Conservation (phyloP, 2,888 invertebrate species). For the Fragum fragum region DNA sequence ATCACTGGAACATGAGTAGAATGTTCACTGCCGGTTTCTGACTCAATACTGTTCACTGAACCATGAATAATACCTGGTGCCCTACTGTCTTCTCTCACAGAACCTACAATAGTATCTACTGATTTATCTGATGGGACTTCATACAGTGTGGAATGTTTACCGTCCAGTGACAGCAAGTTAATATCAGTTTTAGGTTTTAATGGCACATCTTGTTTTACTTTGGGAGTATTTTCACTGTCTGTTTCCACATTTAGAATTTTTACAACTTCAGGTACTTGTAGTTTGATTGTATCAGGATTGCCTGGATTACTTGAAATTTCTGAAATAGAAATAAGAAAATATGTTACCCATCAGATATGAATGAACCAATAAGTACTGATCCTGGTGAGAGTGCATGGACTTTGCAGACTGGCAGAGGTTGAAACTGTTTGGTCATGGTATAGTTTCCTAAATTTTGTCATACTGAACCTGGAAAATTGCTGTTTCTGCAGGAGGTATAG, state of each 20-base stretch:
- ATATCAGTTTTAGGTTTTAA: slow-evolving; percentile 19
- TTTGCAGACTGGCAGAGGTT: too few relatives aligned
- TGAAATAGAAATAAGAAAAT: not conserved
- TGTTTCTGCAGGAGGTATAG: too few relatives aligned
- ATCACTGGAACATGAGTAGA: slow-evolving; percentile 4
- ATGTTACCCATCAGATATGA: too few relatives aligned
- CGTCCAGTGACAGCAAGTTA: slow-evolving; percentile 20
- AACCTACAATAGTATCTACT: not conserved
- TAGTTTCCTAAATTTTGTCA: too few relatives aligned
- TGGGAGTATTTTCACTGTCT: not conserved
- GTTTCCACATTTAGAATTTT: not conserved
- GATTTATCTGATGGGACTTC: slow-evolving; percentile 9
- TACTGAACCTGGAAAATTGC: too few relatives aligned
- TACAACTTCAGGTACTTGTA: slow-evolving; percentile 1
- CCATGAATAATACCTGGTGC: slow-evolving; percentile 4
- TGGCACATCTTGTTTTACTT: not conserved
- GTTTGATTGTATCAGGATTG: not conserved
- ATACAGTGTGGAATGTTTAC: slow-evolving; percentile 7
- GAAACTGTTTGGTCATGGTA: too few relatives aligned
- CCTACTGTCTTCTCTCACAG: slow-evolving; percentile 15
- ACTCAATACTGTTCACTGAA: not conserved
- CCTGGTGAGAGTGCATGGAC: too few relatives aligned
- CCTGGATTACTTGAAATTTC: slow-evolving; percentile 14
- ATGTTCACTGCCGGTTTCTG: slow-evolving; percentile 4
- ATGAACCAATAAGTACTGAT: too few relatives aligned